phyloP scores from a whole-genome alignment of 2,113 vertebrate genomes.

The Gobio gobio region DNA sequence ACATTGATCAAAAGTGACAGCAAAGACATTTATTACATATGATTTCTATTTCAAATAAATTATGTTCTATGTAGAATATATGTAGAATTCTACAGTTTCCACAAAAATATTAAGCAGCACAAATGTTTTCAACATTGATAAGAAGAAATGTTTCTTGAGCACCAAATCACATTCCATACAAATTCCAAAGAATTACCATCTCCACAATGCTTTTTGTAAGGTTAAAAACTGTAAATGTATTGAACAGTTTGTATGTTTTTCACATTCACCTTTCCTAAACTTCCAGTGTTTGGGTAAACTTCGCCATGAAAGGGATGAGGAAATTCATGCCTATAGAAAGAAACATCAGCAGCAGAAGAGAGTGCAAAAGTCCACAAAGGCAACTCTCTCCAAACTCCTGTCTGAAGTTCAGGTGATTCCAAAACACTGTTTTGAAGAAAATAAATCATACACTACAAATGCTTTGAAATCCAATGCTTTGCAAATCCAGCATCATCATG shows the following conservation, averaged over 20 bases:
- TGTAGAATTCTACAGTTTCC: too few relatives aligned
- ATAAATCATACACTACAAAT: not conserved
- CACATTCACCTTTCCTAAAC: not conserved
- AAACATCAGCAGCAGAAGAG: constrained; percentile 55
- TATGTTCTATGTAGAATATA: not conserved
- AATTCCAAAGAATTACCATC: not conserved
- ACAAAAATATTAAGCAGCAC: not conserved
- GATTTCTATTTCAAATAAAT: not conserved
- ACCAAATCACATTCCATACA: not conserved
- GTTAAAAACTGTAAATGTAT: not conserved
- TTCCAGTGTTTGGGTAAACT: constrained; percentile 69
- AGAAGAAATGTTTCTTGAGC: not conserved
- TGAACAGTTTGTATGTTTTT: constrained; percentile 6
- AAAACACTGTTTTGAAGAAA: not conserved
- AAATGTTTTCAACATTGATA: not conserved
- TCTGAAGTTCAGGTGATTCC: constrained; percentile 59
- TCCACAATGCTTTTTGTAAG: not conserved
- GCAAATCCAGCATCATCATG: not conserved
- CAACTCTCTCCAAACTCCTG: constrained; percentile 66
- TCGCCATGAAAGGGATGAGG: constrained; percentile 59
- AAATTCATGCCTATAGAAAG: constrained; percentile 42
- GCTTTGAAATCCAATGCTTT: not conserved
- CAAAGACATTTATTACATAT: not conserved
- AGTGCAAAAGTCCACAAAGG: constrained; percentile 53
- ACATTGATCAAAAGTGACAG: not conserved